A percentile compares a stretch with the other conserved stretches of the same genome.
phyloP scores from a whole-genome alignment of 1,140 invertebrate genomes.

The Maconellicoccus hirsutus region DNA sequence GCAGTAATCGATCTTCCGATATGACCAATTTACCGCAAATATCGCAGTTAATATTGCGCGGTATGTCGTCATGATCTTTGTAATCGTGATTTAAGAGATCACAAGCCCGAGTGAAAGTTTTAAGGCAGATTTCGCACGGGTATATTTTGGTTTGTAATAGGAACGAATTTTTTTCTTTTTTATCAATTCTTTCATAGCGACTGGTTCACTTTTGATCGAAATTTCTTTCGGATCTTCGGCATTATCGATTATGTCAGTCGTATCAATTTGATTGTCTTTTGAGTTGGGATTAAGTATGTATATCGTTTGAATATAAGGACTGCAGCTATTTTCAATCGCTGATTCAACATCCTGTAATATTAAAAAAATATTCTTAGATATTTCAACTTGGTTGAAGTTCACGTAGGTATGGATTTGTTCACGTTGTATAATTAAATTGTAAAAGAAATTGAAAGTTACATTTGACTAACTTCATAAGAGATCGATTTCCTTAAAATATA shows the following conservation, averaged over 20 bases:
- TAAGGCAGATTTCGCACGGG: conserved; percentile 36
- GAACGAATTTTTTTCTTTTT: conserved; percentile 28
- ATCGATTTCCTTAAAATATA: too few species aligned
- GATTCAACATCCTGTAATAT: neutral
- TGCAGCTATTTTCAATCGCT: neutral
- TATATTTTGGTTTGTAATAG: conserved; percentile 35
- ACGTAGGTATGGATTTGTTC: too few species aligned
- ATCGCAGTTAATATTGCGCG: conserved; percentile 27
- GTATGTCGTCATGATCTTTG: conserved; percentile 52
- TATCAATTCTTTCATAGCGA: neutral
- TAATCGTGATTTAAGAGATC: conserved; percentile 56
- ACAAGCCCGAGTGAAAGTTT: conserved; percentile 41
- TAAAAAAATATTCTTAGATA: neutral
- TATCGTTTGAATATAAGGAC: neutral
- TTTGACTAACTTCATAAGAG: too few species aligned
- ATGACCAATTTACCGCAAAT: neutral
- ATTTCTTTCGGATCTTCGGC: neutral
- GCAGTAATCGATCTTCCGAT: neutral
- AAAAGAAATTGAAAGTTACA: too few species aligned
- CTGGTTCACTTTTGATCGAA: neutral
- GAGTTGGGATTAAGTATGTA: neutral
- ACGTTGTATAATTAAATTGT: too few species aligned
- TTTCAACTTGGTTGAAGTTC: too few species aligned
- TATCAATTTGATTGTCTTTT: neutral
- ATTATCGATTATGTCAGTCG: neutral